Evolutionary conservation across 2,797 vertebrate genomes (phyloP), one percentile per base, ranked within the genome.

Genomic region (Intellagama lesueurii): DNA sequence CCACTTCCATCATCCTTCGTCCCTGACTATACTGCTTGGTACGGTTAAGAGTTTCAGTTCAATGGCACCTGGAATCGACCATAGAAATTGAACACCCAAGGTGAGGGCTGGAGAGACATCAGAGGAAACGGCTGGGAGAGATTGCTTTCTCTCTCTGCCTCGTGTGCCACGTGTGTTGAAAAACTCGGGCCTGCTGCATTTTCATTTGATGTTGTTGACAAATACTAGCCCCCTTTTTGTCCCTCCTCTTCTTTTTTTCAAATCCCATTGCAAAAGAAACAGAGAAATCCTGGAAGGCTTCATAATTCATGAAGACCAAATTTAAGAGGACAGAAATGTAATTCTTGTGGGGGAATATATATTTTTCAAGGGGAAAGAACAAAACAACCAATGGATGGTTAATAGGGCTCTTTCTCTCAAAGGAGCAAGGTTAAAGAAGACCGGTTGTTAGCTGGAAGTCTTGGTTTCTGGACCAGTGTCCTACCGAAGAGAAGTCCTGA

Each of bases 221-320:
- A 86, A 92, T 60, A 44, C 75, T 70, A 0, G 44, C 12, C 26
- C 44, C 5, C 52, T 69, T 11, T 8, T 86, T 8, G 35, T 6
- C 28, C 24, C 9, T 22, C 89, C 26, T 56, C 73, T 40, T 76
- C 90, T 88, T 2, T 9, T 24, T 49, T 22, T n/a, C 22, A 73
- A 76, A 78, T 75, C 30, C 79, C 70, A 26, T 7, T 5, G 7
- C 64, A 24, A 30, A 77, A 79, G 75, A n/a, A 83, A 79, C 7
- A 26, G 49, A 60, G 72, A 66, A 60, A 16, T 83, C 92, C 91
- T 81, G 77, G 76, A 90, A 91, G 44, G 35, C n/a, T 88, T 88
- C 30, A 40, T 82, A 70, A 90, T 91, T 87, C 90, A 89, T 52
- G 30, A 88, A 88, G 88, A 91, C 52, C 88, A 79, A n/a, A 84